These are phyloP conservation scores for Saccopteryx leptura DNA, from an alignment of 2,113 vertebrate species.

Conservation along the genomic window DNA sequence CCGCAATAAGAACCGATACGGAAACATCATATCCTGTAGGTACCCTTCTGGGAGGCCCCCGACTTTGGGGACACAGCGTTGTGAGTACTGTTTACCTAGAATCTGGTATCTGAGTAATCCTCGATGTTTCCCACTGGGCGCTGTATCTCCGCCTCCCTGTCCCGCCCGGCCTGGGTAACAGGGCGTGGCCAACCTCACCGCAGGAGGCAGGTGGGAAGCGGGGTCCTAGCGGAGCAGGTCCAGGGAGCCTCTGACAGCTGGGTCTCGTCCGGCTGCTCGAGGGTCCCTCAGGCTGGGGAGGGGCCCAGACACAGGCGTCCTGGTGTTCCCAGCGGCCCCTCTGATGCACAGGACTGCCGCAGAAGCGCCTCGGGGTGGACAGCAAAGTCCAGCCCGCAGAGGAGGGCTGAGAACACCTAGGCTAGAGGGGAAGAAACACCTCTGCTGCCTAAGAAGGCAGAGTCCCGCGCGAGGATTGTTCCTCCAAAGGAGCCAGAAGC, in stretches of 20 bases:
- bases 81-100: neutral
- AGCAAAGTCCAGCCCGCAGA: neutral
- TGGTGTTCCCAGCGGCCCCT: neutral
- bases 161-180: neutral
- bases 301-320: neutral
- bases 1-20: slow-evolving; percentile 98
- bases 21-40: slow-evolving; percentile 99
- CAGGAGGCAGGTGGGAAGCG: neutral
- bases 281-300: neutral
- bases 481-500: neutral
- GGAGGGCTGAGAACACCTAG: neutral
- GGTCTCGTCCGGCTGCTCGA: neutral
- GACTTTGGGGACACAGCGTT: neutral
- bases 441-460: neutral
- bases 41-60: slow-evolving; percentile 82
- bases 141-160: neutral
- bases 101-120: neutral
- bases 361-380: neutral
- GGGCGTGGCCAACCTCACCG: neutral
- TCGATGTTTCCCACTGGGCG: neutral
- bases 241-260: neutral
- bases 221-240: neutral
- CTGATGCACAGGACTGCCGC: neutral
- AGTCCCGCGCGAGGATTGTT: neutral
- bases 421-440: neutral